Evolutionary conservation across 2,797 vertebrate genomes (phyloP).

Genomic region (Typhlichthys eigenmanni): DNA sequence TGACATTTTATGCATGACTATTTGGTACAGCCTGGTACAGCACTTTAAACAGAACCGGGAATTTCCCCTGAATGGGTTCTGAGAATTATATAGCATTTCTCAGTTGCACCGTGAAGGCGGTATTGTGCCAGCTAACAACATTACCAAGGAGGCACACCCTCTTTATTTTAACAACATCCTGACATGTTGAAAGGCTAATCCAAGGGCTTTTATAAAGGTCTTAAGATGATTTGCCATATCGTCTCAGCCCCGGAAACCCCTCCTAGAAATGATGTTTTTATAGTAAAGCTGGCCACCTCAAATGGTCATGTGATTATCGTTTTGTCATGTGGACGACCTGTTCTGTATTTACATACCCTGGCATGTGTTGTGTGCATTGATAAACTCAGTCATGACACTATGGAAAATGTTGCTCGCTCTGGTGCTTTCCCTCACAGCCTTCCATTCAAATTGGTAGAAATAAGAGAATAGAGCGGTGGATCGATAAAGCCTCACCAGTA

Average conservation of each 20-base stretch:
- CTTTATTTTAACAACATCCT: slow-evolving; percentile 53
- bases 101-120: slow-evolving; percentile 10
- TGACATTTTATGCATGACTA: slow-evolving; percentile 26
- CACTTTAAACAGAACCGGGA: slow-evolving; percentile 34
- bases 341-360: slow-evolving; percentile 17
- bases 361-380: slow-evolving; percentile 15
- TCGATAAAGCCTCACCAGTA: slow-evolving; percentile 56
- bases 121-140: slow-evolving; percentile 37
- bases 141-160: slow-evolving; percentile 39
- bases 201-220: slow-evolving; percentile 51
- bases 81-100: slow-evolving; percentile 42
- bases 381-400: slow-evolving; percentile 50
- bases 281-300: slow-evolving; percentile 30
- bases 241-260: slow-evolving; percentile 30
- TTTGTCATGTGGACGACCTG: slow-evolving; percentile 38
- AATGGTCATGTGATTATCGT: slow-evolving; percentile 42
- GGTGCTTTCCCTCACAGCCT: slow-evolving; percentile 32
- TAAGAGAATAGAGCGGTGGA: slow-evolving; percentile 37
- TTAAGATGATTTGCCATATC: slow-evolving; percentile 60
- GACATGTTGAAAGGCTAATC: slow-evolving; percentile 51
- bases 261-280: slow-evolving; percentile 49
- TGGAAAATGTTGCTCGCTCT: slow-evolving; percentile 37
- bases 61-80: slow-evolving; percentile 31
- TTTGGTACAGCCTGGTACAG: slow-evolving; percentile 21
- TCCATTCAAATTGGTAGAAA: slow-evolving; percentile 55